Conservation (phyloP, 2,888 invertebrate species). For the Adineta ricciae region DNA sequence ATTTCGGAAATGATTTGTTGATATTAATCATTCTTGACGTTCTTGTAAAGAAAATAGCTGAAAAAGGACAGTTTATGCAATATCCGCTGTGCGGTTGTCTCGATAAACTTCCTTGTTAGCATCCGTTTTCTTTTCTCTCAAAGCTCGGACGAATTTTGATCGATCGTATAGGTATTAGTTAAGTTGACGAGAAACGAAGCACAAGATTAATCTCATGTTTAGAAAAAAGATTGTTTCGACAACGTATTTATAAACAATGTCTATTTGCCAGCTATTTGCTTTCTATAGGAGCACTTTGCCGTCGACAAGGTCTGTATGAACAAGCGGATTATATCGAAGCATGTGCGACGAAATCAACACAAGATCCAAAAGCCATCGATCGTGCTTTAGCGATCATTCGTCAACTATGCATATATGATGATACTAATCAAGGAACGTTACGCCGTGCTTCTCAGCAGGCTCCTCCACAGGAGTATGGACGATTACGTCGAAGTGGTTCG, state of each 20-base stretch:
- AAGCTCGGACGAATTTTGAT: no score
- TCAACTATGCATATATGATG: neutral
- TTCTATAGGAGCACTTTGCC: slow-evolving; percentile 66
- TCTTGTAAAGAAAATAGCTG: neutral
- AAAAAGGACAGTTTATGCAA: no score
- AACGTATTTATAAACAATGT: neutral
- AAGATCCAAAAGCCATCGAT: neutral
- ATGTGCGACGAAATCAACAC: neutral
- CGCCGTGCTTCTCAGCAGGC: neutral
- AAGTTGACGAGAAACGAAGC: no score
- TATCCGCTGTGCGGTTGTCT: no score
- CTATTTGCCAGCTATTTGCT: no score
- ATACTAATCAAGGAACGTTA: neutral
- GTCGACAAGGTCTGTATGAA: slow-evolving; percentile 96
- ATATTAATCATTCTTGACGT: neutral
- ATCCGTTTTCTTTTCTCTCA: no score
- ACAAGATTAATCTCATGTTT: no score
- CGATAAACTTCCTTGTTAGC: no score
- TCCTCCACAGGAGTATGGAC: slow-evolving; percentile 39
- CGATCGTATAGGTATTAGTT: no score
- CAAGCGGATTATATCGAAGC: slow-evolving; percentile 89
- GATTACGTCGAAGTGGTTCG: slow-evolving; percentile 58
- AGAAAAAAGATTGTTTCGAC: no score
- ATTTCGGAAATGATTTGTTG: no score
- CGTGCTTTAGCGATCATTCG: neutral